Percentiles rank a stretch among this genome's conserved stretches.
Evolutionary conservation across 2,797 vertebrate species (phyloP).

Genomic region (Chiroxiphia lanceolata): DNA sequence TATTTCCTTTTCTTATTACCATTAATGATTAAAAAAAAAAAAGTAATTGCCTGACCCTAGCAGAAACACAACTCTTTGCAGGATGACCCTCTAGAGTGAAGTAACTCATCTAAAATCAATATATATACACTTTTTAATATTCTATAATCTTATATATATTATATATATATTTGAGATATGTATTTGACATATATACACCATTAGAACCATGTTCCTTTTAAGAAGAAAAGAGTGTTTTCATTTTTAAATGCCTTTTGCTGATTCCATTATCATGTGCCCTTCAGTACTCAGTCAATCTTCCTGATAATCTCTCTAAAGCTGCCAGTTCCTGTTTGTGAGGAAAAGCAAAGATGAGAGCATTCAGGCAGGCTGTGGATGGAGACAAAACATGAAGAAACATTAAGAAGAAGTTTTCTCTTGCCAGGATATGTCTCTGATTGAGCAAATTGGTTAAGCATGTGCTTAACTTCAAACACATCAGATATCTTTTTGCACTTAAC

Average conservation of each 20-base stretch:
- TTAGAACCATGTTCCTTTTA: background rate
- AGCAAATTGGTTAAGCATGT: conserved; percentile 44
- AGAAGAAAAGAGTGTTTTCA: background rate
- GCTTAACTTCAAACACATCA: conserved; percentile 22
- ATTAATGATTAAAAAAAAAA: background rate
- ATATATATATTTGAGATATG: background rate
- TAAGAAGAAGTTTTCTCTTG: background rate
- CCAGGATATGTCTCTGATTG: background rate
- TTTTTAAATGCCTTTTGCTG: conserved; percentile 10
- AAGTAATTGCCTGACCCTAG: background rate
- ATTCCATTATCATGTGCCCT: conserved; percentile 46
- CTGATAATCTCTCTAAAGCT: conserved; percentile 47
- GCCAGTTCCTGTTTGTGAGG: conserved; percentile 19
- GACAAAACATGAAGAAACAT: background rate
- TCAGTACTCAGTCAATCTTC: conserved; percentile 50
- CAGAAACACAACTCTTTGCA: background rate
- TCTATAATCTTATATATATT: background rate
- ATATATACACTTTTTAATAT: background rate
- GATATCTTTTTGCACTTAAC: background rate
- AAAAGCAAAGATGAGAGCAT: conserved; percentile 32
- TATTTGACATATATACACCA: background rate
- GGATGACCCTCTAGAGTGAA: background rate
- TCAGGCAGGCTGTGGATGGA: background rate
- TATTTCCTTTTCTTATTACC: background rate
- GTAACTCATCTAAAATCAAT: background rate